Conservation (phyloP, 2,797 vertebrate genomes). For the Coreius guichenoti region DNA sequence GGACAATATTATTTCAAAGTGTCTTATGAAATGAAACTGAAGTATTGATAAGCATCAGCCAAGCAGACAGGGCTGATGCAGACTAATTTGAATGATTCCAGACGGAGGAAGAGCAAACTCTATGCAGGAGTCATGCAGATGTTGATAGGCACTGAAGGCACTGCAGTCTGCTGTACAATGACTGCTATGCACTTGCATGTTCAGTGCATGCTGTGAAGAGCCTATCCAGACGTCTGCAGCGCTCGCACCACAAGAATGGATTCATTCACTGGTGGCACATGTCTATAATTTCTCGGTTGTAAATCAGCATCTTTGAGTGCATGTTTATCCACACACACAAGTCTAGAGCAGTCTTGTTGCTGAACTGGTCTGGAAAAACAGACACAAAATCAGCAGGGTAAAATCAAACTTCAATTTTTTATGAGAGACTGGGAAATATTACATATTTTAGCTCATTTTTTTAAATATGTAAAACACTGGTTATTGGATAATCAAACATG, state of each 20-base stretch:
- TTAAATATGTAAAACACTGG: neutral
- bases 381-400: neutral
- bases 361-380: neutral
- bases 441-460: neutral
- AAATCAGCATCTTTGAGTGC: conserved; percentile 55
- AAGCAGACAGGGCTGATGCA: conserved; percentile 1
- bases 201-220: conserved; percentile 57
- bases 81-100: neutral
- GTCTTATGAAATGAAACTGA: conserved; percentile 16
- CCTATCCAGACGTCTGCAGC: conserved; percentile 70
- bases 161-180: conserved; percentile 28
- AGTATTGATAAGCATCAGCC: conserved; percentile 16
- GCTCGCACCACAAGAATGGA: conserved; percentile 67
- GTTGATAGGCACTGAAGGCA: conserved; percentile 44
- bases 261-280: conserved; percentile 69
- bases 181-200: conserved; percentile 43
- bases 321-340: conserved; percentile 36
- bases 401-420: neutral
- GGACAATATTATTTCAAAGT: conserved; percentile 18
- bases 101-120: neutral
- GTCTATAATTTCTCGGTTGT: conserved; percentile 58
- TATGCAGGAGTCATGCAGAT: conserved; percentile 16
- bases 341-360: neutral
- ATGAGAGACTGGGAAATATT: neutral
- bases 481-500: neutral